Conservation (phyloP, 2,113 vertebrate genomes). For the Antigone vipio region DNA sequence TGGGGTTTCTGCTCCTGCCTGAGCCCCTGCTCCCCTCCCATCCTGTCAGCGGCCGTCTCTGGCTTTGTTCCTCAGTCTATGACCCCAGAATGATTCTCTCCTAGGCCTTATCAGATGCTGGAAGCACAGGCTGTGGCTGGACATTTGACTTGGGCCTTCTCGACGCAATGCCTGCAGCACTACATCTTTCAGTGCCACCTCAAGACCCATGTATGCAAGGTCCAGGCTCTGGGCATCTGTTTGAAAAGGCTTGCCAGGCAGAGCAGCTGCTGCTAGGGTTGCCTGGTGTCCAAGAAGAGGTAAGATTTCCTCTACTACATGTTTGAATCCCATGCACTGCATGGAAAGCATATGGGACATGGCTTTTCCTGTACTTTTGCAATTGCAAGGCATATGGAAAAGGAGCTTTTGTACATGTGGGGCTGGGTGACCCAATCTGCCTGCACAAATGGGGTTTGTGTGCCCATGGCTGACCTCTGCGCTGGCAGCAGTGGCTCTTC, state of each 20-base stretch:
- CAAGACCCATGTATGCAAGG: background rate
- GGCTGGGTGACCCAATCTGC: background rate
- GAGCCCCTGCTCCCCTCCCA: rapidly evolving
- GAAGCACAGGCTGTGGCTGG: background rate
- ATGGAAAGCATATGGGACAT: background rate
- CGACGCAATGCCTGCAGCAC: rapidly evolving
- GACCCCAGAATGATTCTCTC: background rate
- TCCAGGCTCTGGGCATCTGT: background rate
- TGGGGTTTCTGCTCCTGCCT: background rate
- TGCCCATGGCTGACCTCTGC: background rate
- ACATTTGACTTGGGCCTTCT: background rate
- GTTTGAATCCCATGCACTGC: background rate
- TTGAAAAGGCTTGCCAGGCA: background rate
- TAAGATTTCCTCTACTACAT: background rate
- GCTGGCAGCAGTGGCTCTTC: background rate
- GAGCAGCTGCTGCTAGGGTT: background rate
- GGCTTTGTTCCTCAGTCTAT: background rate
- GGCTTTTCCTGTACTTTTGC: background rate
- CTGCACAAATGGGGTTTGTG: background rate
- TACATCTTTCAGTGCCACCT: background rate
- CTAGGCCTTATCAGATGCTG: background rate
- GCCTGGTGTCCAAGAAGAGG: background rate
- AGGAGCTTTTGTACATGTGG: background rate
- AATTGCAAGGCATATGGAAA: background rate
- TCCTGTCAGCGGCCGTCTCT: background rate